phyloP scores from a whole-genome alignment of 2,888 invertebrate genomes.

The Amblyjoppa fuscipennis region DNA sequence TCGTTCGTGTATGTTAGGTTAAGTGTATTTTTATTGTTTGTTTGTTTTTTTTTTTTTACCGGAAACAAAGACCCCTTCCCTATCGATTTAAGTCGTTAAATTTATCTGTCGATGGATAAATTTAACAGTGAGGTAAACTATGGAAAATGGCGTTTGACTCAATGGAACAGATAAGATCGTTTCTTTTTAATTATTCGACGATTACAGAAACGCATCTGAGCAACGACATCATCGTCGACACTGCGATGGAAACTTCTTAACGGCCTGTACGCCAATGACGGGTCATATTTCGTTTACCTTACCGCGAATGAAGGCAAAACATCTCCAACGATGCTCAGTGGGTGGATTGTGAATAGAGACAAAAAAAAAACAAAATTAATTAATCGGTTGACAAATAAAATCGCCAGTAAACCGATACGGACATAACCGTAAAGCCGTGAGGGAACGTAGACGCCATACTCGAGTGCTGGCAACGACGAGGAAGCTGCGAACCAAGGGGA shows the following conservation, averaged over 20 bases:
- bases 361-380: slow-evolving; percentile 30
- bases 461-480: slow-evolving; percentile 64
- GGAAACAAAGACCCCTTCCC: not conserved
- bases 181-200: slow-evolving; percentile 6
- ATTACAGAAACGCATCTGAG: not conserved
- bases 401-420: slow-evolving; percentile 19
- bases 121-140: slow-evolving; percentile 7
- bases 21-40: slow-evolving; percentile 1
- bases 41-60: not conserved
- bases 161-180: not conserved
- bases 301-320: no score
- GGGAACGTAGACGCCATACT: slow-evolving; percentile 26
- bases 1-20: not conserved
- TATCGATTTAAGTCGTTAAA: no score
- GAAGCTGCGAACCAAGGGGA: slow-evolving; percentile 60
- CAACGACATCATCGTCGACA: not conserved
- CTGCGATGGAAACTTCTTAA: not conserved
- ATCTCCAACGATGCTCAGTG: not conserved
- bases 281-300: no score
- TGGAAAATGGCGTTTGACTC: slow-evolving; percentile 13
- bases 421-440: slow-evolving; percentile 9
- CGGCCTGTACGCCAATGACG: not conserved
- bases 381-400: slow-evolving; percentile 39
- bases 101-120: slow-evolving; percentile 1
- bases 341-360: slow-evolving; percentile 31